Percentiles rank a stretch among this genome's conserved stretches.
Evolutionary conservation across 92 coral and sea anemone species (phyloP).

Genomic region (Zoanthus sansibaricus): DNA sequence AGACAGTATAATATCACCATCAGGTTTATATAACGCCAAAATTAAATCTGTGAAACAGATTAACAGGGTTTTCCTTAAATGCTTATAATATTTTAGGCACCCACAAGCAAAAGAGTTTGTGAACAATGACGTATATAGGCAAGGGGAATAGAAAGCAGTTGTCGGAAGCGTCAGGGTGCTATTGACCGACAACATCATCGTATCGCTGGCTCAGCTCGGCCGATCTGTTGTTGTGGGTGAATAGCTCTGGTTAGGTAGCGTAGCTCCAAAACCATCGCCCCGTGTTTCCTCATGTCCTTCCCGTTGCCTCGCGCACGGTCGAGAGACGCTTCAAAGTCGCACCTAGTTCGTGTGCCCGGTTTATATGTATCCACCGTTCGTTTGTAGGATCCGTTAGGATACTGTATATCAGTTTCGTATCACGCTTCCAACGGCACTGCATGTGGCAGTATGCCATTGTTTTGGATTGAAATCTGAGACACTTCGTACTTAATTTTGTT

Average conservation of each 20-base stretch:
- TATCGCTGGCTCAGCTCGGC: slow-evolving; percentile 44
- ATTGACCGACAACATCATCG: slow-evolving; percentile 45
- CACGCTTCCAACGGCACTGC: slow-evolving; percentile 56
- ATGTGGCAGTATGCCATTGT: slow-evolving; percentile 50
- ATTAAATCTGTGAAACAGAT: neutral
- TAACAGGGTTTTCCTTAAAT: neutral
- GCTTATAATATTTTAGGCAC: neutral
- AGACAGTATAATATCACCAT: neutral
- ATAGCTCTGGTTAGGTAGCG: slow-evolving; percentile 46
- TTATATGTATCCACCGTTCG: slow-evolving; percentile 39
- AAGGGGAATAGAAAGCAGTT: no score
- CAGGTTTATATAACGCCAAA: neutral
- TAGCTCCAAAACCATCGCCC: slow-evolving; percentile 46
- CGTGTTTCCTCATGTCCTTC: slow-evolving; percentile 30
- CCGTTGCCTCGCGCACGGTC: slow-evolving; percentile 46
- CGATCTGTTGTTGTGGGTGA: slow-evolving; percentile 39
- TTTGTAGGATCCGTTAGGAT: slow-evolving; percentile 51
- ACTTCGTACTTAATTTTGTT: no score
- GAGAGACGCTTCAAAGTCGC: slow-evolving; percentile 40
- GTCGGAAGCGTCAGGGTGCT: slow-evolving; percentile 53
- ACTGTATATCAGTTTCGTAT: slow-evolving; percentile 45
- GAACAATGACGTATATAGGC: neutral
- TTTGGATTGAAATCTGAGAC: neutral
- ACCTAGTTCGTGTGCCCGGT: slow-evolving; percentile 52
- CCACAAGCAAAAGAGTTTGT: slow-evolving; percentile 10